These are phyloP conservation scores for Antigone vipio DNA, from an alignment of 2,113 vertebrate genomes.

Conservation along the genomic window DNA sequence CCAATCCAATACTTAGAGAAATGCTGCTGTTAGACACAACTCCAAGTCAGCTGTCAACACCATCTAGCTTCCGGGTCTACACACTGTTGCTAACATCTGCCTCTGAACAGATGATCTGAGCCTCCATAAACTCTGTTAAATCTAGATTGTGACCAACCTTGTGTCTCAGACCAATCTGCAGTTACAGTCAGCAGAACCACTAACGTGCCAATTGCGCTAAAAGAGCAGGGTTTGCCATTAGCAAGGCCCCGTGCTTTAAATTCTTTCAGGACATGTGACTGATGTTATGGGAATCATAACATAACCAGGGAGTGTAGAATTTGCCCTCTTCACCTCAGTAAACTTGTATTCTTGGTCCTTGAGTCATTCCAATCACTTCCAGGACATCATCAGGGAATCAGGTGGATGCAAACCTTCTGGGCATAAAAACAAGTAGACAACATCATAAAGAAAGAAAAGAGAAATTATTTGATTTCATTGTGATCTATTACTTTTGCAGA, in stretches of 20 bases:
- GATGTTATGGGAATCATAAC: background rate
- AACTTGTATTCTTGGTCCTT: background rate
- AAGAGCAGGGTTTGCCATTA: background rate
- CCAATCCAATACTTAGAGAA: background rate
- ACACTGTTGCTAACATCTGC: background rate
- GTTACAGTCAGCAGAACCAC: background rate
- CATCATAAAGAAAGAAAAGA: background rate
- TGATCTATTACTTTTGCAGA: background rate
- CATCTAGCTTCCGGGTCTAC: conserved; percentile 18
- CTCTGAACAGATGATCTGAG: background rate
- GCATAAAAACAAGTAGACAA: background rate
- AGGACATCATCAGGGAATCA: background rate
- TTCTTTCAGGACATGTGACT: background rate
- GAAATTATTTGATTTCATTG: background rate
- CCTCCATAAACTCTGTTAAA: background rate
- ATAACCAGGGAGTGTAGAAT: background rate
- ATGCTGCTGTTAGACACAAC: background rate
- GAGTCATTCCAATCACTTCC: background rate
- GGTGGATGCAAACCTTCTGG: background rate
- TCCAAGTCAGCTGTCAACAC: conserved; percentile 46
- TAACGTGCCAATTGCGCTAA: rapidly evolving
- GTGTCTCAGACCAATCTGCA: background rate
- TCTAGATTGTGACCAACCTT: background rate
- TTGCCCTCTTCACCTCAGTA: background rate
- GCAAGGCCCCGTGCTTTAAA: background rate